Conservation (phyloP, 2,888 invertebrate species). For the Rapana venosa region DNA sequence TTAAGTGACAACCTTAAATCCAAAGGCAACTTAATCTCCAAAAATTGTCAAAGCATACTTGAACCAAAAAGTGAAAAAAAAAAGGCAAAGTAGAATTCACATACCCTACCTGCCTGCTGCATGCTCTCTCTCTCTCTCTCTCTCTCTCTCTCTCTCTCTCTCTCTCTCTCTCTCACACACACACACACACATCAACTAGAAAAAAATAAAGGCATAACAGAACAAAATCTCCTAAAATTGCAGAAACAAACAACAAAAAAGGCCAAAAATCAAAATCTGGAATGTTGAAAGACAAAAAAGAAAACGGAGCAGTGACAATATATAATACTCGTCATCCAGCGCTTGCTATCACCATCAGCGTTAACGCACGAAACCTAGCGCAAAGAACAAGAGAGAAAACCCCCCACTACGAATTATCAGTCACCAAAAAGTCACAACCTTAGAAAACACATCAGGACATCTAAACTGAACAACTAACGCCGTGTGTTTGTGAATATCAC, state of each 20-base stretch:
- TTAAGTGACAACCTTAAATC: no score
- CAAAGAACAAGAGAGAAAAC: no score
- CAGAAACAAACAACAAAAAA: not conserved
- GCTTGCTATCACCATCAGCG: not conserved
- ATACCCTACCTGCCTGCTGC: no score
- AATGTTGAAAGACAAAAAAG: conserved; percentile 3
- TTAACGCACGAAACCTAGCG: no score
- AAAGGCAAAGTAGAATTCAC: not conserved
- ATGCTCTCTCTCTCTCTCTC: no score
- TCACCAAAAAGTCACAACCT: conserved; percentile 5
- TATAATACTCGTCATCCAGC: not conserved
- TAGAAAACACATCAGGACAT: not conserved
- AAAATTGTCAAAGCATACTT: not conserved
- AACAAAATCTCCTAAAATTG: not conserved
- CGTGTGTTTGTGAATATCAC: no score
- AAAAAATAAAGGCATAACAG: not conserved
- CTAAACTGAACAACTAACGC: not conserved
- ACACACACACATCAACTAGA: not conserved
- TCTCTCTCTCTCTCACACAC: not conserved
- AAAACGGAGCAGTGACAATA: no score
- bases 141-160: no score
- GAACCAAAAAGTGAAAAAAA: not conserved
- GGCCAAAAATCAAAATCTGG: not conserved
- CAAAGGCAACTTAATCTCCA: not conserved
- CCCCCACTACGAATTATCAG: no score